Percentiles rank a stretch among this genome's conserved stretches.
Conservation (phyloP, 2,888 invertebrate genomes). For the Trichacis sp. region DNA sequence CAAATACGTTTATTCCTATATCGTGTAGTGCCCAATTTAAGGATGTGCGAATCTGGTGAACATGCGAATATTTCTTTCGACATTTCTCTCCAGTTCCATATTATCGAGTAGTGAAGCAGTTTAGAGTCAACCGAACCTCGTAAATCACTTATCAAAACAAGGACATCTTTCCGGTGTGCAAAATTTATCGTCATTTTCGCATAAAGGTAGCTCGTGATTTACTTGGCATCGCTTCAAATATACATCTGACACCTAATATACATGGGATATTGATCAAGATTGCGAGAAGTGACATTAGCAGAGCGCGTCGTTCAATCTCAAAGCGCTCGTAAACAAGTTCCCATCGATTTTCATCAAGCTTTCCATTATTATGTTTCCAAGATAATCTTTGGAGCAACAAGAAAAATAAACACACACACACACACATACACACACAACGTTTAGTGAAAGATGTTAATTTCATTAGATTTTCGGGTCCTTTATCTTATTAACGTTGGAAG, state of each 20-base stretch:
- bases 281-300: constrained; percentile 5
- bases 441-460: neutral
- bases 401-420: no score
- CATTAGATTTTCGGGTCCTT: neutral
- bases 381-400: constrained; percentile 4
- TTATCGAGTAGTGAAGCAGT: neutral
- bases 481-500: constrained; percentile 2
- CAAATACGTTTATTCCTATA: no score
- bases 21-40: no score
- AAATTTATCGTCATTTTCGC: constrained; percentile 20
- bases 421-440: no score
- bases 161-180: neutral
- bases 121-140: neutral
- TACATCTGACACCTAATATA: constrained; percentile 29
- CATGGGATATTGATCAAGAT: constrained; percentile 29
- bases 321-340: constrained; percentile 27
- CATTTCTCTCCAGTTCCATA: neutral
- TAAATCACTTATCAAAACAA: constrained; percentile 28
- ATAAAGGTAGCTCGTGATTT: constrained; percentile 18
- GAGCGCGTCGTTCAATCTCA: constrained; percentile 14
- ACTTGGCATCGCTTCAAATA: constrained; percentile 18
- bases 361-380: constrained; percentile 6
- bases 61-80: no score
- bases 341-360: constrained; percentile 15
- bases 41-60: no score